Evolutionary conservation across 2,888 invertebrate species (phyloP).

Genomic region (Ennomos quercinarius): DNA sequence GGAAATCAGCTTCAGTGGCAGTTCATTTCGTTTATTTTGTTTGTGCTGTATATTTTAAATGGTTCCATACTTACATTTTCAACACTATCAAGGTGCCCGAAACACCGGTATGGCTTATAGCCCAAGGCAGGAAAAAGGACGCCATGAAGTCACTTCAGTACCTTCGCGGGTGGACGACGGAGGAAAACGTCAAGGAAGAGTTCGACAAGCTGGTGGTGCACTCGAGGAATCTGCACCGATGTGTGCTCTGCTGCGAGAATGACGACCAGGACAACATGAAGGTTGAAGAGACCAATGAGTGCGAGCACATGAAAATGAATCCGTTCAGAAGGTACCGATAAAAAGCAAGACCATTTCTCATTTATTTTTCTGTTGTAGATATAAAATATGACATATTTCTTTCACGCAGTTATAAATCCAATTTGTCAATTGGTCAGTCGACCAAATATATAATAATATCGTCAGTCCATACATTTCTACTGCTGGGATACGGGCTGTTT

Average conservation of each 20-base stretch:
- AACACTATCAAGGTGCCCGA: constrained; percentile 77
- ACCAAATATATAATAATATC: too few relatives aligned
- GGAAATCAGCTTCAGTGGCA: too few relatives aligned
- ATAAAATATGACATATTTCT: too few relatives aligned
- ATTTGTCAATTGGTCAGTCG: too few relatives aligned
- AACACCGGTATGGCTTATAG: constrained; percentile 84
- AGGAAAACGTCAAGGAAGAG: constrained; percentile 76
- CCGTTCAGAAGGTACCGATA: constrained; percentile 58
- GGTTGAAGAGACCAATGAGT: constrained; percentile 43
- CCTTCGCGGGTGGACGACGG: constrained; percentile 83
- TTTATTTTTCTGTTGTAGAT: too few relatives aligned
- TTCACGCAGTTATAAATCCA: too few relatives aligned
- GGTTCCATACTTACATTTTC: background rate
- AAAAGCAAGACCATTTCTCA: too few relatives aligned
- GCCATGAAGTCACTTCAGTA: constrained; percentile 81
- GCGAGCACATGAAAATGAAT: constrained; percentile 67
- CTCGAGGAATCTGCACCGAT: constrained; percentile 64
- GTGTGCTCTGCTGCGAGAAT: constrained; percentile 66
- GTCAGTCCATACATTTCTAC: too few relatives aligned
- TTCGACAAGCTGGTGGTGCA: constrained; percentile 72
- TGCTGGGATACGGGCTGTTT: too few relatives aligned
- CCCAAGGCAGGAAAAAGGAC: constrained; percentile 77
- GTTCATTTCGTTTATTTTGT: too few relatives aligned
- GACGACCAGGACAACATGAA: constrained; percentile 34
- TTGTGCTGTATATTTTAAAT: too few relatives aligned